phyloP scores from a whole-genome alignment of 2,113 vertebrate species.

The Tamias sibiricus region DNA sequence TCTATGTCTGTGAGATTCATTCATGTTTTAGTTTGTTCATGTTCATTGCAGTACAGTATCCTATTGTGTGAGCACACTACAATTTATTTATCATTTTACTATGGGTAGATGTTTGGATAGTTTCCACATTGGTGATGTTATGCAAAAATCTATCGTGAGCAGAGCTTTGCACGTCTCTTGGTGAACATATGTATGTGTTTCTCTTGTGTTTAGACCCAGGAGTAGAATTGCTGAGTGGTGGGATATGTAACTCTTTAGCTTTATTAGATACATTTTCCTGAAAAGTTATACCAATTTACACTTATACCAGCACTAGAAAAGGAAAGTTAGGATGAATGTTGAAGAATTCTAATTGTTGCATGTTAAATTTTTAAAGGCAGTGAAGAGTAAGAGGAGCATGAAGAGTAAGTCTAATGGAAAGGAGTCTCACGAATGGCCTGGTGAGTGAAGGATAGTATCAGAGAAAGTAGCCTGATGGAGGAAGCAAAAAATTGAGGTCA shows the following conservation, averaged over 20 bases:
- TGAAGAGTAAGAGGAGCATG: not conserved
- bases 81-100: not conserved
- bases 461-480: not conserved
- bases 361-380: not conserved
- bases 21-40: not conserved
- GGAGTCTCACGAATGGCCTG: not conserved
- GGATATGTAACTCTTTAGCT: not conserved
- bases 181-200: not conserved
- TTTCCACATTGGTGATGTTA: conserved; percentile 10
- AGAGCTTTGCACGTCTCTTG: not conserved
- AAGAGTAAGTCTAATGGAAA: not conserved
- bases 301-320: not conserved
- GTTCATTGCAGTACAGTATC: not conserved
- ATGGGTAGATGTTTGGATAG: not conserved
- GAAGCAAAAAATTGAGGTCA: not conserved
- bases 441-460: not conserved
- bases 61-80: not conserved
- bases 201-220: not conserved
- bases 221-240: not conserved
- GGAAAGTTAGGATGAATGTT: not conserved
- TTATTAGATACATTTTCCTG: conserved; percentile 4
- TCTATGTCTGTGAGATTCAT: not conserved
- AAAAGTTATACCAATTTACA: not conserved
- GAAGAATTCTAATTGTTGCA: not conserved
- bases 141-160: not conserved